These are phyloP conservation scores for Pseudolycoriella hygida DNA, from an alignment of 2,888 invertebrate genomes.

Conservation along the genomic window DNA sequence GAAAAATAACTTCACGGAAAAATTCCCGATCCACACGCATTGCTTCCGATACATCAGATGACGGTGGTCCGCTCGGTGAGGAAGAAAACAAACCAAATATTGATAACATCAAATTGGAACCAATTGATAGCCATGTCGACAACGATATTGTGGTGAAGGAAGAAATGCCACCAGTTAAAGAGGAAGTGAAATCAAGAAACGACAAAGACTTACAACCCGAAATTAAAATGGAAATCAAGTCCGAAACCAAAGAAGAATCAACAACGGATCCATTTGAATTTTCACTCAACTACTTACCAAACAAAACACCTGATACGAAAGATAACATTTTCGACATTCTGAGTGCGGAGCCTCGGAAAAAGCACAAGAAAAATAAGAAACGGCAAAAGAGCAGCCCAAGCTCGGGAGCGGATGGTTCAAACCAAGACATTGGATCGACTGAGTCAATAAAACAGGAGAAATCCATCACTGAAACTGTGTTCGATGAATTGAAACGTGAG, in stretches of 20 bases:
- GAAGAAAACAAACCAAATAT: no score
- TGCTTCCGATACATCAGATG: constrained; percentile 62
- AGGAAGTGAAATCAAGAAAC: constrained; percentile 2
- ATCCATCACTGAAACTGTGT: constrained; percentile 25
- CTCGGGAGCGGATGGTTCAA: constrained; percentile 28
- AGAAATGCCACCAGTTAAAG: constrained; percentile 5
- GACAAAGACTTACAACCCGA: constrained; percentile 5
- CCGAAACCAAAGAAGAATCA: constrained; percentile 10
- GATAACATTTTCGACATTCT: constrained; percentile 17
- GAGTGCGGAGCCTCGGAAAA: constrained; percentile 44
- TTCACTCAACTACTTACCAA: background rate
- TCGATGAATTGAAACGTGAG: constrained; percentile 34
- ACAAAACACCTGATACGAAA: constrained; percentile 11
- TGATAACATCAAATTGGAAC: background rate
- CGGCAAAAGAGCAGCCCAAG: constrained; percentile 39
- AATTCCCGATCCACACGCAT: constrained; percentile 50
- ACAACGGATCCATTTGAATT: background rate
- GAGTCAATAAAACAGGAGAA: constrained; percentile 23
- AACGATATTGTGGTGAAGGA: constrained; percentile 17
- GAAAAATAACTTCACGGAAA: constrained; percentile 41
- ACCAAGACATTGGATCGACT: constrained; percentile 19
- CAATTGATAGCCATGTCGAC: constrained; percentile 21
- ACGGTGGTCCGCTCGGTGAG: constrained; percentile 26
- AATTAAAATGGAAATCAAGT: constrained; percentile 12
- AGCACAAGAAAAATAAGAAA: constrained; percentile 73